Evolutionary conservation across 2,797 vertebrate genomes (phyloP), one percentile per base, ranked within the genome.

Genomic region (Sebastes wilsoni): DNA sequence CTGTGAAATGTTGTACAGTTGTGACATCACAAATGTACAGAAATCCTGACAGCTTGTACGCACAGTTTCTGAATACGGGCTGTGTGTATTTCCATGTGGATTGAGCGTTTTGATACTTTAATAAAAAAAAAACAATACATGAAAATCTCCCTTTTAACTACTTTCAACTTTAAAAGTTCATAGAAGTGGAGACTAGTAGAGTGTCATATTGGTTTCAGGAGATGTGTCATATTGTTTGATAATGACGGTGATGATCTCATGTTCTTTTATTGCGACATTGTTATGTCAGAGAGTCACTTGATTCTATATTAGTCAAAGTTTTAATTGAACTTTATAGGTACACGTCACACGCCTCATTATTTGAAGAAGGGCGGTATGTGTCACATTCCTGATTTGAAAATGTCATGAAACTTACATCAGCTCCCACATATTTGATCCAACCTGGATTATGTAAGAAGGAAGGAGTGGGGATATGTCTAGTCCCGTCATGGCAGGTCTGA

Each of bases 401-500:
- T 52, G 25, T 60, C 6, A 34, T n/a, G 46, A 73, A 69, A 54
- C 23, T 22, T 30, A 13, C 4, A 30, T 25, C 32, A 54, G 5
- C 23, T 70, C 18, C 46, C 34, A 68, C 56, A 28, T 28, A 34
- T 60, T 25, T 52, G 18, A 78, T 72, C 42, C 27, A 75, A 27
- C 66, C 20, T 65, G 62, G 22, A 13, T 70, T 59, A 66, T 64
- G 52, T 79, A 16, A 75, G 58, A 55, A 46, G 8, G 46, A 25
- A 59, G 36, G 14, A 49, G 60, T 27, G 70, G 78, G 75, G 30
- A 13, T 78, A 23, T 77, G 77, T 75, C 14, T 34, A 72, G 78
- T 92, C 75, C 76, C 82, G 81, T 80, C 75, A 64, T 38, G 69
- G 9, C 79, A 82, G 65, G 82, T 85, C 77, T 83, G 72, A 82